These are phyloP conservation scores for Archips xylosteana DNA, from an alignment of 2,888 invertebrate genomes.

Conservation along the genomic window DNA sequence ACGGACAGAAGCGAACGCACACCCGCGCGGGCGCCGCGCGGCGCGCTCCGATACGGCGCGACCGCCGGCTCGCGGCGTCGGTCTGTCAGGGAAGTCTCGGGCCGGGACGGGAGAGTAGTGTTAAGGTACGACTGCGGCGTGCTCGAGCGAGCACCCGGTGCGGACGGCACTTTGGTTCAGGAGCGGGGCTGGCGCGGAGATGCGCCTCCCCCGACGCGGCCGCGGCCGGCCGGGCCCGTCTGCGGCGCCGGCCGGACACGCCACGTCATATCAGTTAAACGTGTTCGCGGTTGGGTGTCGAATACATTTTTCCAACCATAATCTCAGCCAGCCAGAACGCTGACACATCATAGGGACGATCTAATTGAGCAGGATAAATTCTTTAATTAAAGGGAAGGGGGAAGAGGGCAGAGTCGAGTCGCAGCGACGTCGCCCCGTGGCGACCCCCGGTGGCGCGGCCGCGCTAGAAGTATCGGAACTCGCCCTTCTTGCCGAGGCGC, in stretches of 20 bases:
- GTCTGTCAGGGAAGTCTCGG: neutral
- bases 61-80: neutral
- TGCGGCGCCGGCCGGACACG: no score
- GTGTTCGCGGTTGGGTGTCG: neutral
- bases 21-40: slow-evolving; percentile 38
- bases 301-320: slow-evolving; percentile 4
- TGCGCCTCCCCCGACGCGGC: neutral
- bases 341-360: neutral
- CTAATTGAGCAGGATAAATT: slow-evolving; percentile 4
- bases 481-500: slow-evolving; percentile 96
- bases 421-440: neutral
- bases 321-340: slow-evolving; percentile 29
- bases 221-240: no score
- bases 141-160: slow-evolving; percentile 34
- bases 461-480: slow-evolving; percentile 95
- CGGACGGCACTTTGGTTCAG: slow-evolving; percentile 52
- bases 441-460: slow-evolving; percentile 19
- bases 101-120: slow-evolving; percentile 3
- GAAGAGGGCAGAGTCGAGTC: neutral
- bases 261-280: neutral
- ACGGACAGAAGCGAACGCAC: slow-evolving; percentile 47
- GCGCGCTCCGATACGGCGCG: slow-evolving; percentile 34
- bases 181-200: slow-evolving; percentile 4
- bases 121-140: slow-evolving; percentile 18
- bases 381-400: neutral